Percentiles rank a stretch among this genome's conserved stretches.
These are phyloP conservation scores for Agrochola lota DNA, from an alignment of 2,888 invertebrate species.

Conservation along the genomic window DNA sequence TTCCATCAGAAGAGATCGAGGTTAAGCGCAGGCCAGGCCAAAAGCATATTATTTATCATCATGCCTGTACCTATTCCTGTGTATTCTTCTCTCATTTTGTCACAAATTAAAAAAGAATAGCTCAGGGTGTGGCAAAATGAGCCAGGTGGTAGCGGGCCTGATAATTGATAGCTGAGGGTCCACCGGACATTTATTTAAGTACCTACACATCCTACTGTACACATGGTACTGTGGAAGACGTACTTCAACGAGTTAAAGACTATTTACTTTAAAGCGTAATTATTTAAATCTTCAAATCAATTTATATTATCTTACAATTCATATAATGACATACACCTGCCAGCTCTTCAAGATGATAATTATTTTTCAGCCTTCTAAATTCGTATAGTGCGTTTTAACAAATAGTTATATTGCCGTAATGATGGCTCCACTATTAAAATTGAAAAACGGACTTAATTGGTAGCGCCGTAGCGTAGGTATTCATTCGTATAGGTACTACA, in stretches of 20 bases:
- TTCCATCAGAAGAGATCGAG: background rate
- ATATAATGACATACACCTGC: too few relatives aligned
- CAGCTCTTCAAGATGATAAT: too few relatives aligned
- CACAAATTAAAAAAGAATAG: background rate
- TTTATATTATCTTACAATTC: background rate
- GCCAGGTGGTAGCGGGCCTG: too few relatives aligned
- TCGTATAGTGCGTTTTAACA: too few relatives aligned
- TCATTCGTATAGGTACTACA: too few relatives aligned
- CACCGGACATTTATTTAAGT: background rate
- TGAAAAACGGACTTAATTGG: too few relatives aligned
- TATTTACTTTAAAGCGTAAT: background rate
- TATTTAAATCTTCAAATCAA: background rate
- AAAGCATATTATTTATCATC: too few relatives aligned
- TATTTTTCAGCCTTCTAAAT: too few relatives aligned
- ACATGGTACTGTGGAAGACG: too few relatives aligned
- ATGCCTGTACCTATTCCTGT: background rate
- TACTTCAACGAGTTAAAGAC: background rate
- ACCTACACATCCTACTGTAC: background rate
- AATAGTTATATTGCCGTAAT: too few relatives aligned
- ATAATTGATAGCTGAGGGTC: background rate
- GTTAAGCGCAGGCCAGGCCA: background rate
- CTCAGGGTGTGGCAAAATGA: background rate
- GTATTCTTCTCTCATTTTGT: background rate
- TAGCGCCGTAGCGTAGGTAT: too few relatives aligned
- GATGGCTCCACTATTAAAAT: too few relatives aligned